Evolutionary conservation across 2,113 vertebrate species (phyloP).

Genomic region (Motacilla tschutschensis): DNA sequence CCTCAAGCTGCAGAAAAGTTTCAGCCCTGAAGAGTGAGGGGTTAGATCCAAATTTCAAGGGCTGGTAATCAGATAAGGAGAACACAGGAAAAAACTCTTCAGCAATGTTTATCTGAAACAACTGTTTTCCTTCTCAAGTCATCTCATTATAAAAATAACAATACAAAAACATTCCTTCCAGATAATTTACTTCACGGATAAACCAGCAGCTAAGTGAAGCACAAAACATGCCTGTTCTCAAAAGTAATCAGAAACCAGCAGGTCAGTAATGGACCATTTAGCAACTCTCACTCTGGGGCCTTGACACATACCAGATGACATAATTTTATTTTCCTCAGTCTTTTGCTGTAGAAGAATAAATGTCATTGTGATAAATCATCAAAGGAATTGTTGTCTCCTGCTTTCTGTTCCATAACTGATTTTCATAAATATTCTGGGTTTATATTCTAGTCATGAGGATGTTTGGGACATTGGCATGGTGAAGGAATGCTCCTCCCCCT

Average conservation of each 20-base stretch:
- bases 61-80: not conserved
- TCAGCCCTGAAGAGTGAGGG: not conserved
- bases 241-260: conserved; percentile 56
- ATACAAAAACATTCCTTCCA: conserved; percentile 32
- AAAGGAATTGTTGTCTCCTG: conserved; percentile 14
- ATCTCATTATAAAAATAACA: conserved; percentile 28
- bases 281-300: conserved; percentile 18
- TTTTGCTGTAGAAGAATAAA: conserved; percentile 32
- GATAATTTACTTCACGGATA: conserved; percentile 21
- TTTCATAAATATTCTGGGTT: conserved; percentile 29
- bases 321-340: conserved; percentile 9
- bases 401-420: not conserved
- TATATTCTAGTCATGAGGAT: not conserved
- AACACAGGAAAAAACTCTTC: not conserved
- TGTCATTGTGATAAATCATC: conserved; percentile 15
- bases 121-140: not conserved
- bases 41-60: not conserved
- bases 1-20: not conserved
- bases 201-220: conserved; percentile 3
- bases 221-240: conserved; percentile 12
- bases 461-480: not conserved
- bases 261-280: conserved; percentile 40
- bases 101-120: conserved; percentile 3
- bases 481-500: not conserved
- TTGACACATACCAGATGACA: conserved; percentile 31